These are phyloP conservation scores for Halocynthia aurantium DNA, from an alignment of 23 tunicate genomes.

Conservation along the genomic window DNA sequence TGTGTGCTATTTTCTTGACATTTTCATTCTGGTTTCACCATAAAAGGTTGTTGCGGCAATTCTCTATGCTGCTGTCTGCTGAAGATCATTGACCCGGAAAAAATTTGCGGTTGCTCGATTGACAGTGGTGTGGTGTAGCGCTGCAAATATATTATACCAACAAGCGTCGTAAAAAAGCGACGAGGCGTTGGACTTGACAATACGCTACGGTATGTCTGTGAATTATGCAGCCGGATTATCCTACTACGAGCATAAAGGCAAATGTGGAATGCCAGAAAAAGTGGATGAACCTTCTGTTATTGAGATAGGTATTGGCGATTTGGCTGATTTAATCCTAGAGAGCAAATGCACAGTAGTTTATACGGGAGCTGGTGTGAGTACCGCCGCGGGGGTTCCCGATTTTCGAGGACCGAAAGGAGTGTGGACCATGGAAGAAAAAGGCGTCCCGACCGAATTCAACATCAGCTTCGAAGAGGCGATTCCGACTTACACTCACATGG, in stretches of 20 bases:
- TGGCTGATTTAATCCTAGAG: constrained; percentile 37
- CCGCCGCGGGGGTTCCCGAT: constrained; percentile 95
- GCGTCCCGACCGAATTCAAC: constrained; percentile 54
- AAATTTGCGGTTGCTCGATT: too few species aligned
- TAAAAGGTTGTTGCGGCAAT: too few species aligned
- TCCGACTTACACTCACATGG: constrained; percentile 87
- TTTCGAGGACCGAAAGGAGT: constrained; percentile 98
- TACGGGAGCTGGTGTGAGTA: constrained; percentile 98
- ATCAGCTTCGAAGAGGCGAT: constrained; percentile 77
- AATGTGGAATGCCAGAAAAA: constrained; percentile 85
- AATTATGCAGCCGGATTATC: constrained; percentile 85
- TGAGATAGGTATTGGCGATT: constrained; percentile 23
- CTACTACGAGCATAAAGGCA: constrained; percentile 78
- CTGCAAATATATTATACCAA: too few species aligned
- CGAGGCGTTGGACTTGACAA: neutral
- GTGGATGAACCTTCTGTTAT: constrained; percentile 32
- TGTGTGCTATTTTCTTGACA: too few species aligned
- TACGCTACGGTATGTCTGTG: constrained; percentile 47
- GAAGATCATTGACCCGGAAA: too few species aligned
- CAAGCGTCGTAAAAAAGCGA: too few species aligned
- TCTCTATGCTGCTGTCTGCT: too few species aligned
- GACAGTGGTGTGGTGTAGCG: too few species aligned
- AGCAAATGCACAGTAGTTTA: constrained; percentile 72
- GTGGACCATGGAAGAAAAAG: constrained; percentile 97
- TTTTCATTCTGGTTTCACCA: too few species aligned